A percentile compares a stretch with the other conserved stretches of the same genome.
These are phyloP conservation scores for Illadopsis cleaveri DNA, from an alignment of 2,113 vertebrate species.

Conservation along the genomic window DNA sequence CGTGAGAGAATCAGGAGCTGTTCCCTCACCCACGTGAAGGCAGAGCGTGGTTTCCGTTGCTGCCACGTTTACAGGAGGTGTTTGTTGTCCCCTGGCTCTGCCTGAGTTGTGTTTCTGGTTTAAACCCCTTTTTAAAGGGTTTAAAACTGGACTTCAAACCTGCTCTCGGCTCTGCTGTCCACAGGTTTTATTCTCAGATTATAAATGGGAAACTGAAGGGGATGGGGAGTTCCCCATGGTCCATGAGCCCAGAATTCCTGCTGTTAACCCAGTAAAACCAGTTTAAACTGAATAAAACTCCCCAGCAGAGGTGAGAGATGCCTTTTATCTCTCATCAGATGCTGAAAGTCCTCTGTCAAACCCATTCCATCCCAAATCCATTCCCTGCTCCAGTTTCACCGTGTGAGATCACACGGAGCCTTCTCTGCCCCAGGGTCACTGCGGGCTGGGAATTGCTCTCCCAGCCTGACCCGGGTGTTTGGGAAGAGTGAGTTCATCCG, in stretches of 20 bases:
- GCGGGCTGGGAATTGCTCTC: not conserved
- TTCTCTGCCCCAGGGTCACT: not conserved
- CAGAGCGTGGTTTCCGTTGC: rapidly evolving
- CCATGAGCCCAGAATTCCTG: not conserved
- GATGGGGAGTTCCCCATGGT: not conserved
- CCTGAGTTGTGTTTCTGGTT: not conserved
- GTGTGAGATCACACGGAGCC: not conserved
- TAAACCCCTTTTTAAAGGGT: not conserved
- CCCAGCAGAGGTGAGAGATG: not conserved
- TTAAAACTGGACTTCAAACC: not conserved
- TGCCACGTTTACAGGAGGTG: not conserved
- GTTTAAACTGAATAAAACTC: not conserved
- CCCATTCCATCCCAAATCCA: not conserved
- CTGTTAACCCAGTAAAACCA: not conserved
- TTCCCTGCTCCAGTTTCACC: not conserved
- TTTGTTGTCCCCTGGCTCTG: not conserved
- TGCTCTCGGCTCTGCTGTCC: not conserved
- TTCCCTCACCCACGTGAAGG: not conserved
- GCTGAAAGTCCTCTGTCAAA: not conserved
- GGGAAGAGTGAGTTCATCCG: not conserved
- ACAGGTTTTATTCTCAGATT: not conserved
- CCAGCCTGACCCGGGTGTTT: not conserved
- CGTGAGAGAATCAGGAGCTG: rapidly evolving
- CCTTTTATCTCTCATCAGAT: not conserved
- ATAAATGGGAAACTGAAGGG: not conserved